A percentile compares a stretch with the other conserved stretches of the same genome.
Evolutionary conservation across 2,113 vertebrate species (phyloP).

Genomic region (Eonycteris spelaea): DNA sequence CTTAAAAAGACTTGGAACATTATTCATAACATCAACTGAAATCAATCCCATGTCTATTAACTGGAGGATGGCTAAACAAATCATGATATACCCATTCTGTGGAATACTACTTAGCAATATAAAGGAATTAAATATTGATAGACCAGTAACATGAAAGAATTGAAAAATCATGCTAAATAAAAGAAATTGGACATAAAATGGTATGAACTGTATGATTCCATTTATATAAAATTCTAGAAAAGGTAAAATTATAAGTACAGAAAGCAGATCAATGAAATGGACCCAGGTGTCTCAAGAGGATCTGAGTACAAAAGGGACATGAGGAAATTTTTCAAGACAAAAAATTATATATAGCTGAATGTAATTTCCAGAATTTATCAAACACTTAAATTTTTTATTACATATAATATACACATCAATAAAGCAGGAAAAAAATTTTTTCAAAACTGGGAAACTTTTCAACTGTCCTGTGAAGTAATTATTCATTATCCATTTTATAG

Average conservation of each 20-base stretch:
- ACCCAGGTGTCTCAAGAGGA: not conserved
- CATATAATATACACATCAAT: not conserved
- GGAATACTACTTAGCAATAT: not conserved
- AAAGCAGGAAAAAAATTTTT: not conserved
- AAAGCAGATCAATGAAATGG: not conserved
- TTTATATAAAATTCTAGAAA: constrained; percentile 6
- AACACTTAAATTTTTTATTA: not conserved
- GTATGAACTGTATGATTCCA: not conserved
- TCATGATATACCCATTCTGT: not conserved
- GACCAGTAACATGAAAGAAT: not conserved
- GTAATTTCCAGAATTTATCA: not conserved
- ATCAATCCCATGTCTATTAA: not conserved
- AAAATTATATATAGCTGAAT: not conserved
- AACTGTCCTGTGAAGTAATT: not conserved
- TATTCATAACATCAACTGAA: not conserved
- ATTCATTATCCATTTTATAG: constrained; percentile 11
- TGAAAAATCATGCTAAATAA: not conserved
- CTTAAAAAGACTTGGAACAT: not conserved
- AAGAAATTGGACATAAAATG: not conserved
- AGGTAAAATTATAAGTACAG: not conserved
- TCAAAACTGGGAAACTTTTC: not conserved
- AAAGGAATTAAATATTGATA: not conserved
- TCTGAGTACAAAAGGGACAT: not conserved
- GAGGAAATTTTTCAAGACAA: not conserved
- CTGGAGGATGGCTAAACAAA: not conserved